phyloP scores from a whole-genome alignment of 2,888 invertebrate species.

The Anticlea derivata region DNA sequence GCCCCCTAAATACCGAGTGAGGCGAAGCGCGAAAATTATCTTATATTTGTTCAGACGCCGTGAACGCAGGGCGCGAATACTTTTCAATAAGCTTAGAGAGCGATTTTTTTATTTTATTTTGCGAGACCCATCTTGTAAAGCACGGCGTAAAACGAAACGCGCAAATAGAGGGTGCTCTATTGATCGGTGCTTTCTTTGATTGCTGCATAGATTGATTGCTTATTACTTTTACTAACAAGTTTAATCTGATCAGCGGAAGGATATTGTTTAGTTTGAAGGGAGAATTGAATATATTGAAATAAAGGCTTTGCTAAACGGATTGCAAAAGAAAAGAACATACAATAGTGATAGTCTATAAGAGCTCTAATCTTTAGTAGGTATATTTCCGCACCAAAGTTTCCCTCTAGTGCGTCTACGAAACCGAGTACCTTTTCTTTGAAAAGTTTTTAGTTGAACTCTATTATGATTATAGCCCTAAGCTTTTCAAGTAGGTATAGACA shows the following conservation, averaged over 20 bases:
- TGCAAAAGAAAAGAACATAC: too few species aligned
- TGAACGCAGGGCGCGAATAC: constrained; percentile 82
- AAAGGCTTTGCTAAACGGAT: constrained; percentile 1
- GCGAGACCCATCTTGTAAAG: constrained; percentile 72
- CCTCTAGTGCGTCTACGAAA: too few species aligned
- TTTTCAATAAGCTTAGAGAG: constrained; percentile 84
- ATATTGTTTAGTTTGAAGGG: constrained; percentile 9
- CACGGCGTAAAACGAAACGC: constrained; percentile 64
- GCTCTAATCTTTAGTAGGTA: too few species aligned
- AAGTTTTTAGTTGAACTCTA: too few species aligned
- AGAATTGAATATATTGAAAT: neutral
- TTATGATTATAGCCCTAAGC: too few species aligned
- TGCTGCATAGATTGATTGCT: constrained; percentile 45
- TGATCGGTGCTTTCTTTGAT: constrained; percentile 64
- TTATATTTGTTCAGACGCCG: constrained; percentile 83
- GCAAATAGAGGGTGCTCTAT: constrained; percentile 72
- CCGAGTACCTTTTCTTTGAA: too few species aligned
- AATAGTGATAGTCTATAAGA: too few species aligned
- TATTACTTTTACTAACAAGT: constrained; percentile 24
- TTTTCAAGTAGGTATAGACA: too few species aligned
- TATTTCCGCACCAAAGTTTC: too few species aligned
- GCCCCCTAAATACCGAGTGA: constrained; percentile 82
- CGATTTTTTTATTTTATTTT: constrained; percentile 72
- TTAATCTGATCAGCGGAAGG: constrained; percentile 5
- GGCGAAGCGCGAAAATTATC: constrained; percentile 83